Evolutionary conservation across 1,140 invertebrate genomes (phyloP).

Genomic region (Drosophila funebris): DNA sequence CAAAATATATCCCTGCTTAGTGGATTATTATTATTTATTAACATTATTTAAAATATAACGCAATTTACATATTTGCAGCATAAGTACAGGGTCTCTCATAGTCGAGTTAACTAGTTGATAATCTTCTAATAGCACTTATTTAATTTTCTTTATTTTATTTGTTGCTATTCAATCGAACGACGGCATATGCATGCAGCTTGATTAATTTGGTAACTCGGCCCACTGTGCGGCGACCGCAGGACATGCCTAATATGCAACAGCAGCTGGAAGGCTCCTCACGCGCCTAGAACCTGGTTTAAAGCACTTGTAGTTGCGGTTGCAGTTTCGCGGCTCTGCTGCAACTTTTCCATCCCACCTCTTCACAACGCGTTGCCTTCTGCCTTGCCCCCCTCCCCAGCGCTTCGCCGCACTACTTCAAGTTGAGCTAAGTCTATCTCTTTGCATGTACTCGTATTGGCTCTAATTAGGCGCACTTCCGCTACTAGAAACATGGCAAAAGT

Average conservation of each 20-base stretch:
- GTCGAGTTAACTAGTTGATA: too few relatives aligned
- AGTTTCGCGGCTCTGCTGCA: background rate
- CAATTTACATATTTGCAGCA: too few relatives aligned
- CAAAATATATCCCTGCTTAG: too few relatives aligned
- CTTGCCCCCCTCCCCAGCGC: background rate
- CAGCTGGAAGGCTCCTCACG: slow-evolving; percentile 17
- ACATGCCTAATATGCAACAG: slow-evolving; percentile 37
- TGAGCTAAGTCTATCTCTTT: background rate
- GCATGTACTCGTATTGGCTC: too few relatives aligned
- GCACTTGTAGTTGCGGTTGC: slow-evolving; percentile 33
- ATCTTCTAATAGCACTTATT: too few relatives aligned
- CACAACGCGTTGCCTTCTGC: too few relatives aligned
- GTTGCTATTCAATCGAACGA: too few relatives aligned
- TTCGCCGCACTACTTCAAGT: background rate
- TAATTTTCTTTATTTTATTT: too few relatives aligned
- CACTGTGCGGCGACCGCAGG: slow-evolving; percentile 23
- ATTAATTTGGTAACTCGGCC: background rate
- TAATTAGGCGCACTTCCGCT: slow-evolving; percentile 11
- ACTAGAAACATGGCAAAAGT: background rate
- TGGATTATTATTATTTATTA: too few relatives aligned
- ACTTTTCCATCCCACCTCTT: background rate
- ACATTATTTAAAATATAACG: too few relatives aligned
- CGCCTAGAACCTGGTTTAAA: background rate
- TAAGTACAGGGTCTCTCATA: too few relatives aligned
- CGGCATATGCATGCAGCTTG: background rate